Evolutionary conservation across 2,888 invertebrate species (phyloP).

Genomic region (Drosophila flavopinicola): DNA sequence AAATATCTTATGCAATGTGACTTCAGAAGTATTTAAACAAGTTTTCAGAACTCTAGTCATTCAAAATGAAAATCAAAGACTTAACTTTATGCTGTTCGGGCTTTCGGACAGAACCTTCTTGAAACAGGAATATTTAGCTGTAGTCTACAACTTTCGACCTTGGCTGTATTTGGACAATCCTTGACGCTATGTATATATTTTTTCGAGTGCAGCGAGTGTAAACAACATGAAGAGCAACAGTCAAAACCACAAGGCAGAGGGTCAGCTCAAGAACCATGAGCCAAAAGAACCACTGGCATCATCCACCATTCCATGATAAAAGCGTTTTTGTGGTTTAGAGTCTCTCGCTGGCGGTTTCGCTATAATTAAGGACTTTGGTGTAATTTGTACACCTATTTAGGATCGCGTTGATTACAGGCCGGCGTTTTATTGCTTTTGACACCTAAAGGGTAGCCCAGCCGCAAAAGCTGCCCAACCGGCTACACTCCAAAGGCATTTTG

Average conservation of each 20-base stretch:
- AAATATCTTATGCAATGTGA: too few species aligned
- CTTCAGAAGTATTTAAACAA: too few species aligned
- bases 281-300: slow-evolving; percentile 15
- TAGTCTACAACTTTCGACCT: too few species aligned
- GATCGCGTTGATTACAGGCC: slow-evolving; percentile 85
- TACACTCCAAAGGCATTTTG: slow-evolving; percentile 47
- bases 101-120: too few species aligned
- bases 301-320: slow-evolving; percentile 47
- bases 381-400: slow-evolving; percentile 85
- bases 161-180: too few species aligned
- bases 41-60: too few species aligned
- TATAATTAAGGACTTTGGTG: slow-evolving; percentile 84
- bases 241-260: slow-evolving; percentile 22
- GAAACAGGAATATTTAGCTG: too few species aligned
- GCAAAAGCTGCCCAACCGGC: slow-evolving; percentile 48
- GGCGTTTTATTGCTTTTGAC: slow-evolving; percentile 85
- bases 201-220: slow-evolving; percentile 41
- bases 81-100: too few species aligned
- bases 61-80: too few species aligned
- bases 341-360: slow-evolving; percentile 79
- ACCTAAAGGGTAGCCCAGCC: slow-evolving; percentile 83
- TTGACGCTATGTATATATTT: too few species aligned
- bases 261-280: slow-evolving; percentile 11
- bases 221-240: slow-evolving; percentile 45
- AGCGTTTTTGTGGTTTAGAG: slow-evolving; percentile 61